Conservation (phyloP, 2,888 invertebrate genomes). For the Caradrina kadenii region DNA sequence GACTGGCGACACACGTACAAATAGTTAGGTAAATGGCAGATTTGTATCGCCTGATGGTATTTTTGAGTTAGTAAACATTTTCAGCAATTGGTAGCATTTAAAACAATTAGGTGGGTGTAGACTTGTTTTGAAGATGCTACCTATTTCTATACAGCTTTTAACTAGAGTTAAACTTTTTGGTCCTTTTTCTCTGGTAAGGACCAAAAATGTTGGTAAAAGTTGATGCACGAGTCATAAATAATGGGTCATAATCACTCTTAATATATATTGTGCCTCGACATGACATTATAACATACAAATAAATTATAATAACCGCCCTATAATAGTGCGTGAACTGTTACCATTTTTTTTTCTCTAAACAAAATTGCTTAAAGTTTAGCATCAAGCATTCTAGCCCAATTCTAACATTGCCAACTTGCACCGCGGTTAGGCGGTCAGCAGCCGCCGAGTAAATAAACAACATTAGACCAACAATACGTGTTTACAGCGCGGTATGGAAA, state of each 20-base stretch:
- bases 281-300: too few species aligned
- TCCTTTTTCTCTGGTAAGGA: too few species aligned
- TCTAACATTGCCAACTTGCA: conserved; percentile 18
- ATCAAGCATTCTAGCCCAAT: not conserved
- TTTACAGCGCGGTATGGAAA: conserved; percentile 62
- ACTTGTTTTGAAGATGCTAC: too few species aligned
- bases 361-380: conserved; percentile 4
- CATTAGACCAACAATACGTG: conserved; percentile 67
- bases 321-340: too few species aligned
- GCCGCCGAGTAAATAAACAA: conserved; percentile 66
- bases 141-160: too few species aligned
- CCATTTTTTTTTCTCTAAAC: not conserved
- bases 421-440: conserved; percentile 49
- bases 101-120: too few species aligned
- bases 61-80: conserved; percentile 6
- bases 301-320: too few species aligned
- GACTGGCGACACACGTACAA: conserved; percentile 16
- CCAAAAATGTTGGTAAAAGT: too few species aligned
- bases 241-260: too few species aligned
- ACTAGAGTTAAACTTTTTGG: too few species aligned
- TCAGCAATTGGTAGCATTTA: not conserved
- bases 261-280: too few species aligned
- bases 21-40: conserved; percentile 30
- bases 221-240: too few species aligned
- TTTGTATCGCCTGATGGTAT: conserved; percentile 12